Percentiles rank a stretch among this genome's conserved stretches.
These are phyloP conservation scores for Clistopyga incitator DNA, from an alignment of 2,888 invertebrate species.

Conservation along the genomic window DNA sequence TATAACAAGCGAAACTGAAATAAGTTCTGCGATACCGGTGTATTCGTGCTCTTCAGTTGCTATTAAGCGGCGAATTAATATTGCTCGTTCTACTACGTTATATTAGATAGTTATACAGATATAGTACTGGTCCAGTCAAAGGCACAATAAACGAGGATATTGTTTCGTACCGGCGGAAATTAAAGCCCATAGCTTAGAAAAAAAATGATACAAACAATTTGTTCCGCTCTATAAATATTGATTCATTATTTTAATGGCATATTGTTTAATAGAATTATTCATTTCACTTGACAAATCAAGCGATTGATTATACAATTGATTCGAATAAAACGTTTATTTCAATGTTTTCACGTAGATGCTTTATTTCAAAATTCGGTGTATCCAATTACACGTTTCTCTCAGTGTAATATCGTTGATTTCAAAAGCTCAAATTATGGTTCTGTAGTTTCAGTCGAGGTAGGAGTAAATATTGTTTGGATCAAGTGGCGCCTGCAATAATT, in stretches of 20 bases:
- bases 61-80: background rate
- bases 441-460: background rate
- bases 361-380: too few species aligned
- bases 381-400: too few species aligned
- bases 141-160: background rate
- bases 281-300: too few species aligned
- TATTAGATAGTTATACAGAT: background rate
- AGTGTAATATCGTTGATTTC: too few species aligned
- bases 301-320: too few species aligned
- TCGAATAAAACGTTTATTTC: too few species aligned
- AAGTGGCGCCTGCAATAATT: conserved; percentile 45
- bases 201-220: background rate
- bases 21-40: background rate
- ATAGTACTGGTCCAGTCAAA: background rate
- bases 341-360: too few species aligned
- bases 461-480: conserved; percentile 45
- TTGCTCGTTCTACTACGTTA: conserved; percentile 1
- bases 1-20: conserved; percentile 7
- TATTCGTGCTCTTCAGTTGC: background rate
- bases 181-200: background rate
- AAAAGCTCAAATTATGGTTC: background rate
- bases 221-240: background rate
- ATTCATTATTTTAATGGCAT: background rate
- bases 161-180: background rate
- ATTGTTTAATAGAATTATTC: too few species aligned